Conservation (phyloP, 2,888 invertebrate genomes). For the Chymomyza procnemis region DNA sequence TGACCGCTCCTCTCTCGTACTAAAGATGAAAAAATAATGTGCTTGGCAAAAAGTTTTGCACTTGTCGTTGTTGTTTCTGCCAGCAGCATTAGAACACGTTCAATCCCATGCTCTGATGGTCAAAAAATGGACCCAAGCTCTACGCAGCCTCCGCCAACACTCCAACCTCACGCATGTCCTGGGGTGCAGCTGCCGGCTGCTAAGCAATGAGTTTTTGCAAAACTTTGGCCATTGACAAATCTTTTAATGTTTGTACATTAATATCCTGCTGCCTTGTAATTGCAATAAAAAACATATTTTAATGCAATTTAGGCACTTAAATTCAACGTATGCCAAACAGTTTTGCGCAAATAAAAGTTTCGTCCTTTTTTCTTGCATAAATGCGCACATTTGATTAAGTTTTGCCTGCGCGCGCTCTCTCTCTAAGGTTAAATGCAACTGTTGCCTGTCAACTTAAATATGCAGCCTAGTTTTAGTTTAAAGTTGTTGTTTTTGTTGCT, state of each 20-base stretch:
- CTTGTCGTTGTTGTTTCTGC: slow-evolving; percentile 60
- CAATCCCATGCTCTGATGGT: slow-evolving; percentile 13
- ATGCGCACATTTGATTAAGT: background rate
- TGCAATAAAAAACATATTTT: slow-evolving; percentile 13
- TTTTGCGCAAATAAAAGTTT: background rate
- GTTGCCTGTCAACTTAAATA: slow-evolving; percentile 10
- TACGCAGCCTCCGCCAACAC: background rate
- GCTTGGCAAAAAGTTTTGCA: slow-evolving; percentile 69
- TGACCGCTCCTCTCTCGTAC: slow-evolving; percentile 33
- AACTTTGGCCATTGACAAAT: slow-evolving; percentile 70
- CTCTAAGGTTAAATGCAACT: background rate
- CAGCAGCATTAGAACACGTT: slow-evolving; percentile 65
- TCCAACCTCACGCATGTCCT: background rate
- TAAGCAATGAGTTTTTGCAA: slow-evolving; percentile 30
- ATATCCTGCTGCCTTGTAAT: slow-evolving; percentile 25
- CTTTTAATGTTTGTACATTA: slow-evolving; percentile 56
- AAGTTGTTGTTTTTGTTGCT: background rate
- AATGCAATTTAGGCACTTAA: background rate
- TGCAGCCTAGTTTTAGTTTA: slow-evolving; percentile 23
- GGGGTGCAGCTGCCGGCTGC: background rate
- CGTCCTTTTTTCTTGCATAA: background rate
- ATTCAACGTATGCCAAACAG: background rate
- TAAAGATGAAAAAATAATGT: slow-evolving; percentile 76
- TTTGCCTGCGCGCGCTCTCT: background rate
- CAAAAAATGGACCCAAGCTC: slow-evolving; percentile 8